Evolutionary conservation across 2,888 invertebrate genomes (phyloP).

Genomic region (Campaea margaritaria): DNA sequence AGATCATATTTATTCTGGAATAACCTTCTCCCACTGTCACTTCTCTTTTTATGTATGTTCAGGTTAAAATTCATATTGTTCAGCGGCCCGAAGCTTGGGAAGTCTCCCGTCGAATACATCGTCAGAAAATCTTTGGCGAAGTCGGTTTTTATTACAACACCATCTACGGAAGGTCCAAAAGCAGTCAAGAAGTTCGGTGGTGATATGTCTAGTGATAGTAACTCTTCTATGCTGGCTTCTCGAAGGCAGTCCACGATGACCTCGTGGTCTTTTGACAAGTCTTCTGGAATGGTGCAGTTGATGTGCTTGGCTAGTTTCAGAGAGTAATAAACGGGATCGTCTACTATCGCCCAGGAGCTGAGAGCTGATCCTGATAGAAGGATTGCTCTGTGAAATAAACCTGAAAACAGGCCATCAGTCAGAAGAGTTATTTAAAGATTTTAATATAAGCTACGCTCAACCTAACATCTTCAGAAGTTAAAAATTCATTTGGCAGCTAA

Average conservation of each 20-base stretch:
- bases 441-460: too few species aligned
- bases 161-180: conserved; percentile 97
- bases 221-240: conserved; percentile 89
- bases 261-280: conserved; percentile 92
- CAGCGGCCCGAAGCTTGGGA: conserved; percentile 86
- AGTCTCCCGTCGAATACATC: conserved; percentile 87
- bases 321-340: conserved; percentile 93
- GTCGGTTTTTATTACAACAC: conserved; percentile 95
- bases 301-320: conserved; percentile 92
- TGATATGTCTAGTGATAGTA: conserved; percentile 90
- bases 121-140: conserved; percentile 92
- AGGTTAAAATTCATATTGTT: conserved; percentile 81
- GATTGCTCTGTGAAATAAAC: conserved; percentile 94
- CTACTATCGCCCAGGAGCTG: conserved; percentile 95
- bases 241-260: conserved; percentile 93
- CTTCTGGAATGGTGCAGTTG: conserved; percentile 93
- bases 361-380: conserved; percentile 94
- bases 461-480: too few species aligned
- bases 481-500: too few species aligned
- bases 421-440: too few species aligned
- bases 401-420: conserved; percentile 71
- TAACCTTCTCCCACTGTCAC: conserved; percentile 86
- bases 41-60: conserved; percentile 86
- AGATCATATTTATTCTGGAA: conserved; percentile 91
- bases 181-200: conserved; percentile 93